A percentile compares a stretch with the other conserved stretches of the same genome.
Evolutionary conservation across 2,113 vertebrate genomes (phyloP).

Genomic region (Pluvianellus socialis): DNA sequence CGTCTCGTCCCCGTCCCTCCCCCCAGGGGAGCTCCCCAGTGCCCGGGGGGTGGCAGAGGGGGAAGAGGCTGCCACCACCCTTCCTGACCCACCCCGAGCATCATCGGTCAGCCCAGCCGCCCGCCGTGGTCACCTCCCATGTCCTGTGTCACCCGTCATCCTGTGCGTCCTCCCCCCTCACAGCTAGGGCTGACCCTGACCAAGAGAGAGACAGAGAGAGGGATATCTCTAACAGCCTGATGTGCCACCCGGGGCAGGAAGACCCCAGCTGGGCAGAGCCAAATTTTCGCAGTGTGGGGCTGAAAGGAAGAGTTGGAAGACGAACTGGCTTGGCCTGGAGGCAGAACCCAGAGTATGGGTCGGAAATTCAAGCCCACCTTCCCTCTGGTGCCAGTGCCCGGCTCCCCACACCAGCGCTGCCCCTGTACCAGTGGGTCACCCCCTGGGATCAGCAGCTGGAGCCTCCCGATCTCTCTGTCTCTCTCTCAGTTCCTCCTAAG

Average conservation of each 20-base stretch:
- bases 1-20: not conserved
- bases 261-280: not conserved
- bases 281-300: not conserved
- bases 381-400: not conserved
- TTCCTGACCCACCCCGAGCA: not conserved
- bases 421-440: not conserved
- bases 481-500: slow-evolving; percentile 17
- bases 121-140: not conserved
- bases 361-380: not conserved
- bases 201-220: not conserved
- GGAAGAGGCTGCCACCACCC: not conserved
- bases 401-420: not conserved
- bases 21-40: not conserved
- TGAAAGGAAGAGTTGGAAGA: not conserved
- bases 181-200: not conserved
- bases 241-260: not conserved
- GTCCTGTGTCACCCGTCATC: not conserved
- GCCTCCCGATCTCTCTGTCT: slow-evolving; percentile 30
- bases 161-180: not conserved
- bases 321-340: not conserved
- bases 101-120: not conserved
- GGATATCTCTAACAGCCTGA: not conserved
- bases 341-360: not conserved
- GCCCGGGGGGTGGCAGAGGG: accelerated
- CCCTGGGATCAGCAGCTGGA: not conserved